These are phyloP conservation scores for Zygothrica quintamaculata DNA, from an alignment of 2,888 invertebrate genomes.

Conservation along the genomic window DNA sequence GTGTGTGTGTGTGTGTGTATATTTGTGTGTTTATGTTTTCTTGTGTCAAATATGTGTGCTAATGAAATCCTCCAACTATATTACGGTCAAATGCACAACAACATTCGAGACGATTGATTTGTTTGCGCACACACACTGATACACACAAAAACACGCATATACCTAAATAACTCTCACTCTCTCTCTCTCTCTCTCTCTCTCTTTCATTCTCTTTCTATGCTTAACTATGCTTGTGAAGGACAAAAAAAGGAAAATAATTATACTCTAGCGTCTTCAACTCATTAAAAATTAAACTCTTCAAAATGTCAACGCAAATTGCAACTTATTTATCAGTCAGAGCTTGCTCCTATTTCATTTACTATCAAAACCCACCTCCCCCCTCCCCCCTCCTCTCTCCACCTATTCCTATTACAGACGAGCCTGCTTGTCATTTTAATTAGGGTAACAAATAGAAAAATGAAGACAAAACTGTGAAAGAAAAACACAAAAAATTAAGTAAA, in stretches of 20 bases:
- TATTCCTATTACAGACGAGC: constrained; percentile 29
- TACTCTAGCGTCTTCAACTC: constrained; percentile 60
- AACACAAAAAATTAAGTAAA: neutral
- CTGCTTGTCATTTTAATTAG: constrained; percentile 67
- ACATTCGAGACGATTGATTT: constrained; percentile 70
- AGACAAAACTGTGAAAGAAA: constrained; percentile 3
- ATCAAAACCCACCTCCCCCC: constrained; percentile 1
- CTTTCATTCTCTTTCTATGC: no score
- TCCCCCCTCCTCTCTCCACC: neutral
- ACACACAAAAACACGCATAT: neutral
- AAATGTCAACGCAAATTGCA: constrained; percentile 81
- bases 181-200: no score
- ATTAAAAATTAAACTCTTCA: constrained; percentile 80
- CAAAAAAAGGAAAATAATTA: constrained; percentile 69
- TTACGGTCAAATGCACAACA: constrained; percentile 73
- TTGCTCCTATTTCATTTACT: constrained; percentile 31
- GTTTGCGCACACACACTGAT: constrained; percentile 40
- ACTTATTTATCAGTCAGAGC: constrained; percentile 74
- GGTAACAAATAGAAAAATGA: constrained; percentile 35
- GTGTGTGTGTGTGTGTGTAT: constrained; percentile 12
- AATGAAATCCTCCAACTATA: constrained; percentile 73
- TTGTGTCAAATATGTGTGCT: constrained; percentile 79
- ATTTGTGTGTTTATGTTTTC: constrained; percentile 46
- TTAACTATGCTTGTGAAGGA: neutral
- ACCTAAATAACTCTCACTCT: neutral